Base-by-base conservation (phyloP, 2,888 invertebrate species). In the Lasioglossum villosulum region DNA sequence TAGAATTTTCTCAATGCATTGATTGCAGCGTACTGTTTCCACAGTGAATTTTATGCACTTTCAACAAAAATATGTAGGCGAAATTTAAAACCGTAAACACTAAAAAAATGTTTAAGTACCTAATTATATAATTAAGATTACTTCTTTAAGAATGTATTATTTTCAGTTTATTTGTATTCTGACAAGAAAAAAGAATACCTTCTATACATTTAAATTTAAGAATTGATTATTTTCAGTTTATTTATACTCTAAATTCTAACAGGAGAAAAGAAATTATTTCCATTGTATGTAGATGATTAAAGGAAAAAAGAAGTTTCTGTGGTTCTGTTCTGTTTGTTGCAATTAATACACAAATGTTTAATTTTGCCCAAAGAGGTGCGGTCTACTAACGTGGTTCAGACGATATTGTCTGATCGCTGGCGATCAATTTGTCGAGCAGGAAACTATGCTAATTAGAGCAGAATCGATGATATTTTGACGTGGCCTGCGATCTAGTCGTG, bases 391-490 rank as follows among this genome's bases (percentile, higher is more conserved):
- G 27, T 39, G 16, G n/a, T 45, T 27, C 4, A 19, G 27, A 27
- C 42, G 10, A 8, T 30, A 30, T 63, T 19, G 63, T 0, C 8
- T 30, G 8, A 16, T 27, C 19, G 45, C 4, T 10, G 16, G 2
- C 10, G n/a, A 52, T 8, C 23, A 45, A 66, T 14, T 77, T 30
- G n/a, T 70, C 23, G 37, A 45, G 27, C 63, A 37, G 27, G n/a
- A n/a, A n/a, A 37, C 45, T 48, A 73, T 27, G 79, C 12, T 37
- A 79, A 79, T 73, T 63, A 73, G 45, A 27, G 34, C 34, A 45
- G 27, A 45, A 79, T 63, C 27, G 78, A 45, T 45, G 59, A 37
- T 66, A 66, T 73, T 74, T 66, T 19, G 79, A 27, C 74, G 45
- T 45, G 39, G 27, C 34, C 23, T 71, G 19, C 34, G 48, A 73